Evolutionary conservation across 2,888 invertebrate species (phyloP), one percentile per base, ranked within the genome.

Genomic region (Lasius platythorax): DNA sequence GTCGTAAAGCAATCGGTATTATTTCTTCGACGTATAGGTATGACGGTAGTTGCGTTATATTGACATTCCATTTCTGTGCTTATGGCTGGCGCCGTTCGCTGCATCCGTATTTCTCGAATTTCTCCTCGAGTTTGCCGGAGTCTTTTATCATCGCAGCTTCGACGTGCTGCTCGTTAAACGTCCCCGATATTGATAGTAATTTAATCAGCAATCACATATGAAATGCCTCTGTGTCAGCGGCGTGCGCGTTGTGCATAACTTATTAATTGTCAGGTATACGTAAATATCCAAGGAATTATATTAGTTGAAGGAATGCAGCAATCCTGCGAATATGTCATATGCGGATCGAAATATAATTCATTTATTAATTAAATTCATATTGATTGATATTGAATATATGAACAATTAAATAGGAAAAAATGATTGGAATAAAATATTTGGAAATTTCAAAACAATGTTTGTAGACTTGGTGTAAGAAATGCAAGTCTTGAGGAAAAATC

Each of bases 1-100:
- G 78, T 70, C 85, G 83, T 89, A 89, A 89, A 90, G 90, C 87
- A 86, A 70, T 85, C 87, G 89, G 84, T 91, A 91, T 90, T 89
- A 91, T 91, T 89, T 85, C 85, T 87, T 86, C 68, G n/a, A n/a
- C 53, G 37, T 37, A 37, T 37, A 37, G 53, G 82, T 89, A 87
- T 82, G 87, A 87, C 86, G 81, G 83, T 86, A 91, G 86, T 90
- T 87, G 85, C 74, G 56, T 58, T 43, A 58, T 85, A 86, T 89
- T 90, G 87, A 90, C 91, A 90, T 90, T 90, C 89, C 83, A 58
- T 61, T 82, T 83, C 70, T 68, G 78, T 74, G 86, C 72, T 86
- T 82, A 86, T 84, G 83, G 68, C 64, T 74, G 87, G 83, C 85
- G 83, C 76, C 28, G 37, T 15, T 33, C 9, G 30, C 12, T 61